These are phyloP conservation scores for Drosophila novamexicana DNA, from an alignment of 1,140 invertebrate species.

Conservation along the genomic window DNA sequence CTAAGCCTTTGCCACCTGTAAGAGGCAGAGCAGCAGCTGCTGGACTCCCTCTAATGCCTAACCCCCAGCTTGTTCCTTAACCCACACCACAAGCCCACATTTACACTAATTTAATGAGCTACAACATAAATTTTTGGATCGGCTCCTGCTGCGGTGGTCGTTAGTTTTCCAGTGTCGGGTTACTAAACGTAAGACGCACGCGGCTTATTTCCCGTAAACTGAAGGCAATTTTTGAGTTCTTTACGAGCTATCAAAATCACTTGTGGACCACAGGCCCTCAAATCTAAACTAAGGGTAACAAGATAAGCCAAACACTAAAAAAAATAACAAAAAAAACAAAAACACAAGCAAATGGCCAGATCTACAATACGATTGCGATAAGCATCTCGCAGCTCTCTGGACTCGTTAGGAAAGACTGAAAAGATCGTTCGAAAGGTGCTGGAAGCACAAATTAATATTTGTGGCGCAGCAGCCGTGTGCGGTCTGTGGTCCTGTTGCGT, in stretches of 20 bases:
- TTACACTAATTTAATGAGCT: constrained; percentile 81
- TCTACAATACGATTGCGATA: constrained; percentile 44
- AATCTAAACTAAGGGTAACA: constrained; percentile 75
- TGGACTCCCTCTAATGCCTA: not conserved
- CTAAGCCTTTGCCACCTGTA: constrained; percentile 40
- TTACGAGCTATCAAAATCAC: constrained; percentile 82
- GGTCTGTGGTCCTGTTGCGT: constrained; percentile 65
- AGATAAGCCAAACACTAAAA: constrained; percentile 70
- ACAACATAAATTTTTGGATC: constrained; percentile 73
- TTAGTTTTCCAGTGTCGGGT: constrained; percentile 31
- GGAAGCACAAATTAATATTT: constrained; percentile 80
- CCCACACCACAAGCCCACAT: constrained; percentile 23
- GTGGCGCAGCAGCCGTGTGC: constrained; percentile 62
- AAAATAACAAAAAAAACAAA: constrained; percentile 20
- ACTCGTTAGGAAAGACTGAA: constrained; percentile 53
- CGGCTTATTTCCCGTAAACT: constrained; percentile 56
- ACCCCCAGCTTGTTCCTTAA: constrained; percentile 32
- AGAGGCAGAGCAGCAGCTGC: constrained; percentile 1
- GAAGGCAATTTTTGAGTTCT: constrained; percentile 70
- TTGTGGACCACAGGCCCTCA: constrained; percentile 65
- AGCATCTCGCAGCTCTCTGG: constrained; percentile 40
- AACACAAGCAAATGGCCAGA: constrained; percentile 18
- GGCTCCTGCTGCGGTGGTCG: constrained; percentile 75
- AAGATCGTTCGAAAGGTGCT: constrained; percentile 54
- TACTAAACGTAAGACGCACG: constrained; percentile 23